Evolutionary conservation across 2,113 vertebrate species (phyloP).

Genomic region (Callorhinus ursinus): DNA sequence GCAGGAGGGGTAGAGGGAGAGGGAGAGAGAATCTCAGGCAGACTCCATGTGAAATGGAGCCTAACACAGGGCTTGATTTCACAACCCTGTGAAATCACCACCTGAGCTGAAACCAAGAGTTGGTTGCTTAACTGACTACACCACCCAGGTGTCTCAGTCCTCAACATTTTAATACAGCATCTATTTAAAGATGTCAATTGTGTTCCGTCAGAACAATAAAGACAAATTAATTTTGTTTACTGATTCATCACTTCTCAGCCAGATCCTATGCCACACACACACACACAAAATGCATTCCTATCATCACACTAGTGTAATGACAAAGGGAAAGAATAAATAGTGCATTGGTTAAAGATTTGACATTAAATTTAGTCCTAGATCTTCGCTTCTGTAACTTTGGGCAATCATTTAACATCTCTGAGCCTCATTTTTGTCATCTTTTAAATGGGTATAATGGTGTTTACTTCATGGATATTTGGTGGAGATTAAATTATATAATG

Average conservation of each 20-base stretch:
- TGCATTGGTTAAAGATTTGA: not conserved
- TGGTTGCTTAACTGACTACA: not conserved
- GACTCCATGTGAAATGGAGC: not conserved
- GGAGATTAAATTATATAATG: not conserved
- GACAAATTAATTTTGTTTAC: not conserved
- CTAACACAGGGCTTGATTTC: not conserved
- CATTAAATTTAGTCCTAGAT: not conserved
- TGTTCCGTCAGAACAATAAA: not conserved
- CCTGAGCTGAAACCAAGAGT: not conserved
- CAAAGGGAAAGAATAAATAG: not conserved
- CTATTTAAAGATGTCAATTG: not conserved
- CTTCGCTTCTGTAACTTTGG: not conserved
- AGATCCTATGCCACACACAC: not conserved
- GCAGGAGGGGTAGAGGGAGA: not conserved
- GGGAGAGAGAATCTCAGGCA: not conserved
- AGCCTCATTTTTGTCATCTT: not conserved
- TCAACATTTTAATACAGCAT: not conserved
- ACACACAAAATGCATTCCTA: not conserved
- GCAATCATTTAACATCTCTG: not conserved
- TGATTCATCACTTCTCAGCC: not conserved
- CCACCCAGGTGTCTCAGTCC: not conserved
- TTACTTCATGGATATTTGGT: not conserved
- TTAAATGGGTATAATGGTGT: not conserved
- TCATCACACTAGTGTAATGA: not conserved
- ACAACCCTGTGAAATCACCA: not conserved